Base-by-base conservation (phyloP, 2,113 vertebrate genomes). In the Aspiorhynchus laticeps region DNA sequence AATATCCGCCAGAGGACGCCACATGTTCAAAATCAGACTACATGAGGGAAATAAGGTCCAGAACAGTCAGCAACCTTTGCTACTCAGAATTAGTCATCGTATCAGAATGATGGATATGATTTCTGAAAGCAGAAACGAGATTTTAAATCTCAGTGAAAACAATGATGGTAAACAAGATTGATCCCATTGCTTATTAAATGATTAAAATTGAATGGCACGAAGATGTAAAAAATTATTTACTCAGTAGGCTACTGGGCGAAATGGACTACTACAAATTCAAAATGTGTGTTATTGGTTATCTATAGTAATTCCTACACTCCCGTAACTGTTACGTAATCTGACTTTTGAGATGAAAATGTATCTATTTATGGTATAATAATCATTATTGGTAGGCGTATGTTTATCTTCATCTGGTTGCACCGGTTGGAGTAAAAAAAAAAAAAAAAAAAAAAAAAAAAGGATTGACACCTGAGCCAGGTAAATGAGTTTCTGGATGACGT, bases 1-100 rank as follows among this genome's bases (percentile, higher is more conserved):
- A 14, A 78, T 82, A 82, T 87, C 90, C 95, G 91, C 90, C 79
- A 94, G 94, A 92, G 93, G 93, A 82, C 88, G 91, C 93, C 93
- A 93, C 84, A 90, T 92, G 87, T 86, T 88, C 89, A 91, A 71
- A 48, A 15, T 7, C 12, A 43, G 38, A n/a, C 38, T 31, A 56
- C 19, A 9, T 84, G 71, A 80, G 86, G 63, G 81, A 81, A 43
- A 74, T 5, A 38, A 59, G 24, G 14, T 53, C 4, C 10, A 36
- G n/a, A 76, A 46, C 2, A 75, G 1, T 17, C 2, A 28, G 38
- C 73, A 46, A 46, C 24, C 11, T 75, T 75, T 75, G 36, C 71
- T 41, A 74, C 21, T 26, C 12, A 63, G 2, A 15, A 63, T 63
- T 4, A 63, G 14, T 17, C 8, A 15, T 43, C 33, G 36, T 43